These are phyloP conservation scores for Poeciliopsis presidionis DNA, from an alignment of 2,797 vertebrate species.

Conservation along the genomic window DNA sequence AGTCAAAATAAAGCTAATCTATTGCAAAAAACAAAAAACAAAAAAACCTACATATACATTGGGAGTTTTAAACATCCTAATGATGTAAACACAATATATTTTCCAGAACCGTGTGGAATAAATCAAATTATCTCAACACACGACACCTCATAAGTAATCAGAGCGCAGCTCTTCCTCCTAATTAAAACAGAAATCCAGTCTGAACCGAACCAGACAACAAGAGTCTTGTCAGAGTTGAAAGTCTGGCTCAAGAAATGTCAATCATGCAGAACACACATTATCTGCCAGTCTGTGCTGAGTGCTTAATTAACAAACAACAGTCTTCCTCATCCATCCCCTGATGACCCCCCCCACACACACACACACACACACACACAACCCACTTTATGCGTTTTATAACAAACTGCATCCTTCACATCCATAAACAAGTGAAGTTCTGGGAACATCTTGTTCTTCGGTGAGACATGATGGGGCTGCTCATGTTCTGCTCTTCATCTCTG, in stretches of 20 bases:
- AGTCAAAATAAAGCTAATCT: not conserved
- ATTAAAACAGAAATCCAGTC: conserved; percentile 3
- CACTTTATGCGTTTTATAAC: conserved; percentile 1
- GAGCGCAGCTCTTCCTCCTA: not conserved
- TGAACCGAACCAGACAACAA: not conserved
- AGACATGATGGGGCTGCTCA: not conserved
- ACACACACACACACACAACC: conserved; percentile 7
- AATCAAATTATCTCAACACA: not conserved
- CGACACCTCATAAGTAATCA: not conserved
- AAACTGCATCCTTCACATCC: not conserved
- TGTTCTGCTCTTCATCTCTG: conserved; percentile 28
- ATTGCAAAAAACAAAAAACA: too few relatives aligned
- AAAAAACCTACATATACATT: not conserved
- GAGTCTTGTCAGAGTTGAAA: conserved; percentile 25
- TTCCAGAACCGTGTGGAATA: not conserved
- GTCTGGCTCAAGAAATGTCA: conserved; percentile 29
- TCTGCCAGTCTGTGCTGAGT: conserved; percentile 42
- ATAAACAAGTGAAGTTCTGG: conserved; percentile 13
- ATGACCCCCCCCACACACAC: conserved; percentile 10
- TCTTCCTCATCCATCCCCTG: not conserved
- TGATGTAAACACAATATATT: not conserved
- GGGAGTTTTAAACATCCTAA: not conserved
- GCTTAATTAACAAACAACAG: conserved; percentile 53
- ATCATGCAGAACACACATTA: conserved; percentile 26
- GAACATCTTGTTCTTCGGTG: conserved; percentile 37